Evolutionary conservation across 1,140 invertebrate genomes (phyloP).

Genomic region (Chironomus striatipennis): DNA sequence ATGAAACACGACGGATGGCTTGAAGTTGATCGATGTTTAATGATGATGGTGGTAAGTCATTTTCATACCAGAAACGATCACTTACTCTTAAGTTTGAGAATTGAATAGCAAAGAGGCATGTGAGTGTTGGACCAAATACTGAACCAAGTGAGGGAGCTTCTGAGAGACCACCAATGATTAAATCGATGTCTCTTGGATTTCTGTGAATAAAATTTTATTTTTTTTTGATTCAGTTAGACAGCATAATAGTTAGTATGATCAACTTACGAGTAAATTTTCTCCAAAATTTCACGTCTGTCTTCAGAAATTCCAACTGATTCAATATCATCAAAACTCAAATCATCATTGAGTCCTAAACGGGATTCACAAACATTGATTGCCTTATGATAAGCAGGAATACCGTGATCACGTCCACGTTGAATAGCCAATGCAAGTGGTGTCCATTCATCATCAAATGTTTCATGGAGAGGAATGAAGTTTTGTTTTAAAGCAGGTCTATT

Average conservation of each 20-base stretch:
- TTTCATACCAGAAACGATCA: constrained; percentile 94
- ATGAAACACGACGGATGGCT: constrained; percentile 73
- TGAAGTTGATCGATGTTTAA: constrained; percentile 72
- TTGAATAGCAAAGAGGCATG: constrained; percentile 73
- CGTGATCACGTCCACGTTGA: constrained; percentile 80
- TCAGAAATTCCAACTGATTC: constrained; percentile 50
- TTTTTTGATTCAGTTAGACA: too few species aligned
- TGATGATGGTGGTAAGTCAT: constrained; percentile 83
- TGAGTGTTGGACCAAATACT: constrained; percentile 76
- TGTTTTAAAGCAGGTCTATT: constrained; percentile 42
- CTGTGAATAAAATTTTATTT: constrained; percentile 39
- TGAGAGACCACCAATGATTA: constrained; percentile 74
- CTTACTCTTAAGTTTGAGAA: constrained; percentile 69
- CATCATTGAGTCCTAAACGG: constrained; percentile 37
- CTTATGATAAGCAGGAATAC: constrained; percentile 73
- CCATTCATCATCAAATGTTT: constrained; percentile 39
- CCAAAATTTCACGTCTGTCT: constrained; percentile 48
- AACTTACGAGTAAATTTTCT: constrained; percentile 52
- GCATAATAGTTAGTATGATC: too few species aligned
- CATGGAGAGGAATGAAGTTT: constrained; percentile 36
- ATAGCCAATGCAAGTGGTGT: constrained; percentile 47
- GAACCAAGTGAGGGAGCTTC: constrained; percentile 72
- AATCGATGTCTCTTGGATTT: constrained; percentile 72
- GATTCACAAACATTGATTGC: constrained; percentile 63
- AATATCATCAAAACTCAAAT: constrained; percentile 53